Percentiles rank a stretch among this genome's conserved stretches.
These are phyloP conservation scores for Psilanteris sp. DNA, from an alignment of 1,140 invertebrate species.

Conservation along the genomic window DNA sequence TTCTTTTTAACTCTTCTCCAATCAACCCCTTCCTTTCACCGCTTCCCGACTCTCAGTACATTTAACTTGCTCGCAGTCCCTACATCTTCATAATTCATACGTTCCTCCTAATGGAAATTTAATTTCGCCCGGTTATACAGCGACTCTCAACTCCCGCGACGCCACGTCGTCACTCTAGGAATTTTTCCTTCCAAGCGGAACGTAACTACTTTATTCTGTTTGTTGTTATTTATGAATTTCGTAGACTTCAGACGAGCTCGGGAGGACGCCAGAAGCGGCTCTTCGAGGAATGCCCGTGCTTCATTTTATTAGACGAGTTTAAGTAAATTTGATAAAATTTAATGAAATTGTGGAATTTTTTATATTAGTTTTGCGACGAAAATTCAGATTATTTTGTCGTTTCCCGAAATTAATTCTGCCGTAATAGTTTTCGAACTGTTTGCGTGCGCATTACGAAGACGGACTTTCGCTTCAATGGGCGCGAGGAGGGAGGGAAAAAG, in stretches of 20 bases:
- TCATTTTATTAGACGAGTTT: slow-evolving; percentile 21
- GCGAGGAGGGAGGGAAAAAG: too few relatives aligned
- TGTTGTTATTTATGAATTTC: slow-evolving; percentile 34
- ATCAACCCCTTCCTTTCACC: slow-evolving; percentile 49
- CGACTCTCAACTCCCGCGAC: slow-evolving; percentile 37
- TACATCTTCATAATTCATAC: slow-evolving; percentile 72
- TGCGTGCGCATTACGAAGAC: not conserved
- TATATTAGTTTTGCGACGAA: slow-evolving; percentile 13
- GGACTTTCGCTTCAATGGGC: too few relatives aligned
- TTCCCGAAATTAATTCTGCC: slow-evolving; percentile 7
- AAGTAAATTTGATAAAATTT: slow-evolving; percentile 28
- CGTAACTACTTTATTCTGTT: slow-evolving; percentile 24
- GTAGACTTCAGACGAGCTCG: slow-evolving; percentile 5
- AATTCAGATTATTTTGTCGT: slow-evolving; percentile 8
- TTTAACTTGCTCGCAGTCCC: slow-evolving; percentile 49
- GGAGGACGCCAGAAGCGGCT: not conserved
- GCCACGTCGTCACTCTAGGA: slow-evolving; percentile 10
- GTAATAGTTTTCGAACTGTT: not conserved
- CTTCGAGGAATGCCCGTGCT: slow-evolving; percentile 1
- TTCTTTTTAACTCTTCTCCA: slow-evolving; percentile 43
- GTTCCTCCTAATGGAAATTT: slow-evolving; percentile 72
- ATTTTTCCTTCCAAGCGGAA: slow-evolving; percentile 28
- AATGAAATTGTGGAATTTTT: slow-evolving; percentile 30
- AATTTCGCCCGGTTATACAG: slow-evolving; percentile 68
- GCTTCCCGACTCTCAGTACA: slow-evolving; percentile 32